Percentiles rank a stretch among this genome's conserved stretches.
phyloP scores from a whole-genome alignment of 2,888 invertebrate species.

The Leucozona laternaria region DNA sequence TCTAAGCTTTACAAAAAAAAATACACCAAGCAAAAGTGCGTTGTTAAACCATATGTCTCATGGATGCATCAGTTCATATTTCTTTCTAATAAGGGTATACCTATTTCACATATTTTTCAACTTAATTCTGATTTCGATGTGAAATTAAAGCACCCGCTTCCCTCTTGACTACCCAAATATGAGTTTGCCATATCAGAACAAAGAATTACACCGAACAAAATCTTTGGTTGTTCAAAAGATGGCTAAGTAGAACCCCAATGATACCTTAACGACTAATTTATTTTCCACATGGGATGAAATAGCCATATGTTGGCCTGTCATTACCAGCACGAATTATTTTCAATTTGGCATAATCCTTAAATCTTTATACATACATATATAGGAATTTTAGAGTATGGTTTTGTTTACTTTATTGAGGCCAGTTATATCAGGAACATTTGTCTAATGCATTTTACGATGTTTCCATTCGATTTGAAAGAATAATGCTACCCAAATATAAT shows the following conservation, averaged over 20 bases:
- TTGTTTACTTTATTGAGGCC: neutral
- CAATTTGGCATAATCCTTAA: conserved; percentile 15
- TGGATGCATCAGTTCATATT: no score
- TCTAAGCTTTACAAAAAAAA: no score
- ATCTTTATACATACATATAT: neutral
- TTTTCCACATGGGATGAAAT: neutral
- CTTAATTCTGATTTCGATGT: neutral
- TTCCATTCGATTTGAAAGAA: no score
- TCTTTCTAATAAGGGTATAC: no score
- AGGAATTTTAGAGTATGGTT: neutral
- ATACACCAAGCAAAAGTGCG: no score
- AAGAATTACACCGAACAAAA: neutral
- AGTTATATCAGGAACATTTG: no score
- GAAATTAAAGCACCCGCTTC: neutral
- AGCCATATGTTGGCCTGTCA: conserved; percentile 11
- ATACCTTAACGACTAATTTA: neutral
- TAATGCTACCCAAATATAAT: no score
- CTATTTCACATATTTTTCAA: no score
- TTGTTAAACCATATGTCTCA: no score
- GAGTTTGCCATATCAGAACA: neutral
- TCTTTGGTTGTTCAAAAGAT: neutral
- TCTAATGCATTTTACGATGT: no score
- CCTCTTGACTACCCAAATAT: neutral
- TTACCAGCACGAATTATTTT: conserved; percentile 6
- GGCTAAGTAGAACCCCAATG: neutral